These are phyloP conservation scores for Drosophila borborema DNA, from an alignment of 2,888 invertebrate species.

Conservation along the genomic window DNA sequence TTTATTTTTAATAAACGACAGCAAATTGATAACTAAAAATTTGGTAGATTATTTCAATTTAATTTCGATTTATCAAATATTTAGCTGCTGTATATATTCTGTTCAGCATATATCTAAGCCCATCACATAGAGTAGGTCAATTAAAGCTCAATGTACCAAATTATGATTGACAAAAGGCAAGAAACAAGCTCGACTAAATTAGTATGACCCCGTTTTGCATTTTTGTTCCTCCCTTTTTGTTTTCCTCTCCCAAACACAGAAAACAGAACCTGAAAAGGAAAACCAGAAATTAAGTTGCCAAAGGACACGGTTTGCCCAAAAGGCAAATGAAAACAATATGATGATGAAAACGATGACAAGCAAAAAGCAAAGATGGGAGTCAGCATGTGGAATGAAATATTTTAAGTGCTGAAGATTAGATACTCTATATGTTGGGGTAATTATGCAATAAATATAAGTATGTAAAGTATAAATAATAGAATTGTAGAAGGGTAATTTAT, in stretches of 20 bases:
- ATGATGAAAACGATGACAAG: conserved; percentile 53
- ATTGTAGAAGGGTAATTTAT: background rate
- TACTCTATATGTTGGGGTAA: background rate
- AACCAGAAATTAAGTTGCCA: conserved; percentile 70
- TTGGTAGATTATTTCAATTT: too few relatives aligned
- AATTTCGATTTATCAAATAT: background rate
- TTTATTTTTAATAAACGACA: too few relatives aligned
- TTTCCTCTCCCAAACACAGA: conserved; percentile 10
- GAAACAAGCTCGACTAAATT: conserved; percentile 51
- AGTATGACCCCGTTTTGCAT: conserved; percentile 60
- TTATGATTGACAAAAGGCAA: conserved; percentile 66
- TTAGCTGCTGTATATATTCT: background rate
- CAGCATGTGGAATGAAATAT: background rate
- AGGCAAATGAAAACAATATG: conserved; percentile 57
- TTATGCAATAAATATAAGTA: background rate
- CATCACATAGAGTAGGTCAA: conserved; percentile 67
- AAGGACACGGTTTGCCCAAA: conserved; percentile 43
- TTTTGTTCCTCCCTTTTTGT: conserved; percentile 19
- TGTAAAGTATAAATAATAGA: too few relatives aligned
- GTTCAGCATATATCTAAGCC: background rate
- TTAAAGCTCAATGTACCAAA: conserved; percentile 65
- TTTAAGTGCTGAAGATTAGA: background rate
- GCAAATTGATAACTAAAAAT: too few relatives aligned
- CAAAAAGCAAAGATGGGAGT: background rate
- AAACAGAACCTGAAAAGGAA: conserved; percentile 9